Evolutionary conservation across 2,797 vertebrate genomes (phyloP).

Genomic region (Smutsia temminckii): DNA sequence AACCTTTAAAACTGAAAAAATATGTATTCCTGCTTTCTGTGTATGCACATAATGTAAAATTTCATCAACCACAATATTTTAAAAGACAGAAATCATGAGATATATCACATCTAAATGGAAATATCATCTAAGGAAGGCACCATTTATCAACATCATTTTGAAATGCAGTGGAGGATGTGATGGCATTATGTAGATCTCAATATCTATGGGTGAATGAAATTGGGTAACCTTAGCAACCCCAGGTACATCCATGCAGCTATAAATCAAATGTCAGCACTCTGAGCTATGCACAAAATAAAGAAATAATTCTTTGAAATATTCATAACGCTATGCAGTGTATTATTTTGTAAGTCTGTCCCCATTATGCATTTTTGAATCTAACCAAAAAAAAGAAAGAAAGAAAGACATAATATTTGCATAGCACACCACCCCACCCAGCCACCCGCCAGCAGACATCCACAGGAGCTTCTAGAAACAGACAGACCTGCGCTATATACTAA

Average conservation of each 20-base stretch:
- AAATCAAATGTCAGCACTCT: constrained; percentile 85
- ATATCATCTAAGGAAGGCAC: constrained; percentile 94
- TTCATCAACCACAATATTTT: constrained; percentile 86
- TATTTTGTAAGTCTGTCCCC: constrained; percentile 84
- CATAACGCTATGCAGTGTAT: constrained; percentile 83
- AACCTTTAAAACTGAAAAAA: constrained; percentile 76
- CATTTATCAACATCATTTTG: constrained; percentile 96
- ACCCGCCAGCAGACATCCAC: not conserved
- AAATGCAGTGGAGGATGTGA: constrained; percentile 94
- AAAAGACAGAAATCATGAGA: constrained; percentile 92
- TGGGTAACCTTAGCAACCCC: constrained; percentile 99
- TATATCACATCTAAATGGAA: constrained; percentile 98
- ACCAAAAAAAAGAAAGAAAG: constrained; percentile 57
- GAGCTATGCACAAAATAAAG: constrained; percentile 84
- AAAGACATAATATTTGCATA: constrained; percentile 79
- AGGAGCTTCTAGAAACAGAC: constrained; percentile 70
- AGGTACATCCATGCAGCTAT: constrained; percentile 88
- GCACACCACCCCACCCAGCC: not conserved
- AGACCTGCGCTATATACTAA: constrained; percentile 33
- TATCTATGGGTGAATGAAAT: constrained; percentile 95
- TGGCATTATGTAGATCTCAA: constrained; percentile 99
- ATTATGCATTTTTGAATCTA: constrained; percentile 81
- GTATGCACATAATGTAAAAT: constrained; percentile 84
- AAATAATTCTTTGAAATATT: constrained; percentile 87
- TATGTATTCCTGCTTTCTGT: constrained; percentile 73